Conservation (phyloP, 2,888 invertebrate species). For the Micoletzkya japonica region DNA sequence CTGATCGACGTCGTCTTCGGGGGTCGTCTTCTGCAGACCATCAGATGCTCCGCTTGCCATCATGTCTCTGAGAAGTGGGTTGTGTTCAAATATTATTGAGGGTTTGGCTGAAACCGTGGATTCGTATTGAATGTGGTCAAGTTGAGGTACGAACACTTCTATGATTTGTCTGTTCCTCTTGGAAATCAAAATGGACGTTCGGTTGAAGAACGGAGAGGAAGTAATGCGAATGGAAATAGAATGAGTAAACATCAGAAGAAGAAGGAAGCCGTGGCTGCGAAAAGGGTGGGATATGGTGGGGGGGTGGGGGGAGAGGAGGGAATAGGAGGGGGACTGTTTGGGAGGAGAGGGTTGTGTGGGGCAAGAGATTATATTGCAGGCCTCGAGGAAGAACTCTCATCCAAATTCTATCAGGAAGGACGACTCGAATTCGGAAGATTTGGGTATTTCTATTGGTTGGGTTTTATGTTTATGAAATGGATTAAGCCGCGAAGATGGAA, state of each 20-base stretch:
- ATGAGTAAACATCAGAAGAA: constrained; percentile 35
- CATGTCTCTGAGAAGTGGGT: constrained; percentile 73
- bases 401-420: too few relatives aligned
- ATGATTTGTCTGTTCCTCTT: constrained; percentile 86
- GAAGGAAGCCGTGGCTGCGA: constrained; percentile 29
- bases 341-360: too few relatives aligned
- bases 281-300: not conserved
- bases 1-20: constrained; percentile 85
- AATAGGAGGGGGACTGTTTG: not conserved
- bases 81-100: too few relatives aligned
- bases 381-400: too few relatives aligned
- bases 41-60: constrained; percentile 84
- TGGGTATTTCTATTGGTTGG: too few relatives aligned
- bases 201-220: not conserved
- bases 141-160: constrained; percentile 80
- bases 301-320: not conserved
- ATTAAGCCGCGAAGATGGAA: not conserved
- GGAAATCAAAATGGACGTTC: too few relatives aligned
- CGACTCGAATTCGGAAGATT: too few relatives aligned
- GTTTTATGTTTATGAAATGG: not conserved
- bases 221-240: not conserved
- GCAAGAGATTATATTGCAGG: too few relatives aligned
- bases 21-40: constrained; percentile 84
- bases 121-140: too few relatives aligned
- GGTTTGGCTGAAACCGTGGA: too few relatives aligned